Evolutionary conservation across 2,888 invertebrate genomes (phyloP), one percentile per base, ranked within the genome.

Genomic region (Troides helena): DNA sequence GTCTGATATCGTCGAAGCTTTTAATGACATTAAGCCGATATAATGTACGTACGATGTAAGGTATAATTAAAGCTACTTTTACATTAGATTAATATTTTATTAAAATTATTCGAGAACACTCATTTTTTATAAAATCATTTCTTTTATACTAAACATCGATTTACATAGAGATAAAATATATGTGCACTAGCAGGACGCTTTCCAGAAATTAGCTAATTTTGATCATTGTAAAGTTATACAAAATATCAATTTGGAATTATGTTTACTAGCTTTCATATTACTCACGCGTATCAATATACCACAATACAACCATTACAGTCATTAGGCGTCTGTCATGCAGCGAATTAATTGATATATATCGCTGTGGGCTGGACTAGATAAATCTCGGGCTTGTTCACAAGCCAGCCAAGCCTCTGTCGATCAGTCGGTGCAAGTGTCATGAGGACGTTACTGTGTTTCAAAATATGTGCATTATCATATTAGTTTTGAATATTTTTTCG

Each of bases 281-380:
- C 67, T 67, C 56, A 64, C 63, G 70, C 67, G 58, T 70, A 67
- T 70, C 63, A 70, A 30, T 62, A 30, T 57, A 70, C 66, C 53
- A 21, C 67, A 56, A 46, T 60, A 43, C 12, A 61, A 43, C 65
- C 57, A 66, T 62, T 67, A 63, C 57, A 63, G 58, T 61, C 58
- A 73, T 68, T 71, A 81, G 81, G 82, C 83, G 77, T 74, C 76
- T 83, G 85, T 82, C 85, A 83, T 71, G 73, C 74, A 69, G 77
- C 78, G 76, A 86, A 85, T 88, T 89, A 88, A 90, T 90, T 90
- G 88, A 89, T 85, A 83, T 86, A 87, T 84, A 84, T 81, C 78
- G 76, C 76, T 73, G 58, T 50, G 75, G 74, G 74, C 68, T 74
- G 74, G 76, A 72, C 62, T 62, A 69, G 74, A 75, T 79, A 86